A percentile compares a stretch with the other conserved stretches of the same genome.
These are phyloP conservation scores for Ylistrum balloti DNA, from an alignment of 1,140 invertebrate species.

Conservation along the genomic window DNA sequence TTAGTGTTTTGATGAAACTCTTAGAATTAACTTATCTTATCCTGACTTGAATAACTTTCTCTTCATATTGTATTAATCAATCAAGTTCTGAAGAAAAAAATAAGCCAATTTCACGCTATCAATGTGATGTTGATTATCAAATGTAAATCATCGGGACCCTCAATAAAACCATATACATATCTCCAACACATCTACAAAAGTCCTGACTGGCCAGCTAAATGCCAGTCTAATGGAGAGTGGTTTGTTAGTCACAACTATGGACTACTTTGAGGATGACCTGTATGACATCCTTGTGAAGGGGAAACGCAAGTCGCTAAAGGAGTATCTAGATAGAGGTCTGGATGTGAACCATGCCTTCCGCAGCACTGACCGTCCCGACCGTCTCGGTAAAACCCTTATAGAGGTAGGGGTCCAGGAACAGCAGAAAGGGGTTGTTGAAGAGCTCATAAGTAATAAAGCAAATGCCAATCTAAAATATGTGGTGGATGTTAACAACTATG, in stretches of 20 bases:
- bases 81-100: not conserved
- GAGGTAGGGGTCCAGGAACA: conserved; percentile 66
- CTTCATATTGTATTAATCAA: no score
- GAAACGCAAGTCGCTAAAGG: conserved; percentile 56
- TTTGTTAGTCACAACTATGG: conserved; percentile 61
- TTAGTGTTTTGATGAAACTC: no score
- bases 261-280: conserved; percentile 73
- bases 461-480: conserved; percentile 72
- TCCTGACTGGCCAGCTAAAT: not conserved
- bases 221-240: conserved; percentile 8
- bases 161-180: not conserved
- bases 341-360: conserved; percentile 72
- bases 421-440: conserved; percentile 63
- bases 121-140: not conserved
- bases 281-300: conserved; percentile 66
- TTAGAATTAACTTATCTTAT: no score
- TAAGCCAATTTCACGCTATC: not conserved
- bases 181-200: not conserved
- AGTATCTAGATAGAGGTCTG: conserved; percentile 68
- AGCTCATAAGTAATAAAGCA: conserved; percentile 64
- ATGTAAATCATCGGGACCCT: not conserved
- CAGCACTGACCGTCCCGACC: conserved; percentile 60
- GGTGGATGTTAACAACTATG: conserved; percentile 69
- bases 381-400: conserved; percentile 71
- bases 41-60: no score